Evolutionary conservation across 2,888 invertebrate genomes (phyloP), one percentile per base, ranked within the genome.

Genomic region (Cephus runcator): DNA sequence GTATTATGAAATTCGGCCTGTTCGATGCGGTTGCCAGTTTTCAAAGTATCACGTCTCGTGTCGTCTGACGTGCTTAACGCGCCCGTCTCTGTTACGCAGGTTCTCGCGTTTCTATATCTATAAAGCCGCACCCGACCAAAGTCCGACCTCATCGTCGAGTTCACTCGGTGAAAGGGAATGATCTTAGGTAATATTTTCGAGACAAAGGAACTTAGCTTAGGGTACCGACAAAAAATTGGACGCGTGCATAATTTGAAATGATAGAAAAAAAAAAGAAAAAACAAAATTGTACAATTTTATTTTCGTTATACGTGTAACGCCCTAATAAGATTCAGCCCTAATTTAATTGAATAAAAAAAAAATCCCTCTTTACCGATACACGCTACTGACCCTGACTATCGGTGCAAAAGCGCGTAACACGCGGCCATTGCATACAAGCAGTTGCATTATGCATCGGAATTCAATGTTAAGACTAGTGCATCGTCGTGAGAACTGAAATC

Each of bases 41-140:
- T 23, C 23, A 56, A 56, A 23, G 15, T 23, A 56, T 56, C 56
- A 23, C 56, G 56, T 56, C 56, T 23, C 78, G 81, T 83, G 82
- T 81, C 83, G 81, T 79, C 81, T 81, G 83, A 82, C 81, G 81
- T 81, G 81, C 76, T 81, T 83, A 56, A 56, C 81, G 81, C 81
- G 83, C 81, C 82, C 83, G 82, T 83, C 82, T 81, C 83, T 82
- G 40, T 56, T 56, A 56, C 56, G 56, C 23, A 56, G 56, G 56
- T 56, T 56, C 56, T 56, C 56, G 23, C 15, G 56, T 56, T 56
- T 56, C 56, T 56, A 56, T 23, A 56, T 23, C 56, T 23, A 56
- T 23, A 56, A 56, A 56, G 23, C 56, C 71, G 71, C 71, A 34
- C 71, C 33, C 71, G 71, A 31, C 6, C 71, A 34, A 31, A 31